These are phyloP conservation scores for Mystacornis crossleyi DNA, from an alignment of 2,113 vertebrate genomes.

Conservation along the genomic window DNA sequence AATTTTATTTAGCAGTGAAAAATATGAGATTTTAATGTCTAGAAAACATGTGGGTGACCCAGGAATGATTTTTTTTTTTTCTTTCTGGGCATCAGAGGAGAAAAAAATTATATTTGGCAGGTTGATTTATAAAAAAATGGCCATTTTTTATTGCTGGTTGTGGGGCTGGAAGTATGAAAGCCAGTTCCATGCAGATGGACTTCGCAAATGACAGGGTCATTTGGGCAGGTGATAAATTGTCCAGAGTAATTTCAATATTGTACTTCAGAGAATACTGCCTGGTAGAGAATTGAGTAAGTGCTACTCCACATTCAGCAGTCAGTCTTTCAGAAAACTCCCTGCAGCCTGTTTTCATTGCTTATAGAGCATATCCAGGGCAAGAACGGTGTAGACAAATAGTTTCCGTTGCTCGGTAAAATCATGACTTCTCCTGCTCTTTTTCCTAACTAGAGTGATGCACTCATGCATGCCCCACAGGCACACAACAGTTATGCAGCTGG, in stretches of 20 bases:
- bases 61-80: not conserved
- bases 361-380: not conserved
- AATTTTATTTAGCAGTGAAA: not conserved
- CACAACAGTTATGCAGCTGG: not conserved
- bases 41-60: not conserved
- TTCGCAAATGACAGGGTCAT: not conserved
- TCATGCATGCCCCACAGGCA: not conserved
- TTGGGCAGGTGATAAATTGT: constrained; percentile 15
- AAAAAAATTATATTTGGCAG: not conserved
- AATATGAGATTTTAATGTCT: not conserved
- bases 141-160: not conserved
- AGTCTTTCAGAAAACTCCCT: not conserved
- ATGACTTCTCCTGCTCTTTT: not conserved
- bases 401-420: not conserved
- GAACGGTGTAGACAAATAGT: not conserved
- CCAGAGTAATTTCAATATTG: constrained; percentile 1
- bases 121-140: not conserved
- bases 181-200: not conserved
- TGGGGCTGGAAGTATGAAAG: not conserved
- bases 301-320: not conserved
- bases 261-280: not conserved
- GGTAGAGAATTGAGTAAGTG: not conserved
- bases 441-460: not conserved
- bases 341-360: not conserved
- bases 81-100: not conserved